Conservation (phyloP, 1,140 invertebrate species). For the Bombus confusus region DNA sequence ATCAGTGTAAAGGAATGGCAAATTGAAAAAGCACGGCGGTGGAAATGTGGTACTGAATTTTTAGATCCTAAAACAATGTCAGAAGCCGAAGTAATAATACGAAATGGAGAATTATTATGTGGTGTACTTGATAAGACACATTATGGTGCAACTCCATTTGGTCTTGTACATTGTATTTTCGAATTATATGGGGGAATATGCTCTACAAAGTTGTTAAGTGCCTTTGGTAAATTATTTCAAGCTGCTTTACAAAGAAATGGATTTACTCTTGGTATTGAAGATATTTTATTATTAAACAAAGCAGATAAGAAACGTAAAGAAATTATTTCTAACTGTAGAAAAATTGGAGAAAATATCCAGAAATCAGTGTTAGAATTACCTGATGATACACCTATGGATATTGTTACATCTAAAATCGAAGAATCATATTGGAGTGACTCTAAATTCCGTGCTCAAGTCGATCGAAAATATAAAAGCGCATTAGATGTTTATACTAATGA, state of each 20-base stretch:
- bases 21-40: slow-evolving; percentile 81
- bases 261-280: slow-evolving; percentile 97
- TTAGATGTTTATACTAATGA: slow-evolving; percentile 94
- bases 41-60: slow-evolving; percentile 85
- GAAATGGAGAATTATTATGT: slow-evolving; percentile 93
- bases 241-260: slow-evolving; percentile 94
- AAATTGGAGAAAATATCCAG: slow-evolving; percentile 86
- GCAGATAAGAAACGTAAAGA: slow-evolving; percentile 89
- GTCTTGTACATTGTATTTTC: slow-evolving; percentile 96
- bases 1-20: slow-evolving; percentile 92
- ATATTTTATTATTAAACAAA: slow-evolving; percentile 92
- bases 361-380: slow-evolving; percentile 88
- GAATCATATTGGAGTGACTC: slow-evolving; percentile 88
- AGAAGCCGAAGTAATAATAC: slow-evolving; percentile 96
- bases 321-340: slow-evolving; percentile 87
- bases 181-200: slow-evolving; percentile 95
- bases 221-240: slow-evolving; percentile 96
- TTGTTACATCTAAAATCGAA: slow-evolving; percentile 87
- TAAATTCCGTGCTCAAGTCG: slow-evolving; percentile 90
- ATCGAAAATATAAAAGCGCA: slow-evolving; percentile 92
- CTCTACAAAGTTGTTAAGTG: slow-evolving; percentile 91
- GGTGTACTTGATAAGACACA: slow-evolving; percentile 99
- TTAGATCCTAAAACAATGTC: slow-evolving; percentile 87
- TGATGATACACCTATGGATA: slow-evolving; percentile 82
- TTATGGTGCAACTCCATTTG: slow-evolving; percentile 96